Percentiles rank a stretch among this genome's conserved stretches.
Evolutionary conservation across 1,140 invertebrate species (phyloP).

Genomic region (Zaprionus tsacasi): DNA sequence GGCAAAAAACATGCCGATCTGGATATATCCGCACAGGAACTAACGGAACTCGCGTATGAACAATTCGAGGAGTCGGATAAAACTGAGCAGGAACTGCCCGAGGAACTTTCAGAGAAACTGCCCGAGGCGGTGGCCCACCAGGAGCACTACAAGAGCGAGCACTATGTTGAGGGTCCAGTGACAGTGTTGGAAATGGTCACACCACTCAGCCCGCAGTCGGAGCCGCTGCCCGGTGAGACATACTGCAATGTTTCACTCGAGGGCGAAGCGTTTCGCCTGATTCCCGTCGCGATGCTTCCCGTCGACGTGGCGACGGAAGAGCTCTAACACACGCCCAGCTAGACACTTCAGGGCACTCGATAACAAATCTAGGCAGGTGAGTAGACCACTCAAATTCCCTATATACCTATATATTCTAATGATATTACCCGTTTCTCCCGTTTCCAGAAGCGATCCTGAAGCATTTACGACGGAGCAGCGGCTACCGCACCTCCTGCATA

Average conservation of each 20-base stretch:
- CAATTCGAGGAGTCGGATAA: not conserved
- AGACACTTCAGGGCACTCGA: not conserved
- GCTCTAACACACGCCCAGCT: slow-evolving; percentile 9
- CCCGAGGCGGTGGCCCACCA: not conserved
- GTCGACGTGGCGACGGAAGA: not conserved
- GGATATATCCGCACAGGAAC: slow-evolving; percentile 14
- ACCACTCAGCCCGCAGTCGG: slow-evolving; percentile 13
- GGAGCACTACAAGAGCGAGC: not conserved
- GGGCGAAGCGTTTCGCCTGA: slow-evolving; percentile 41
- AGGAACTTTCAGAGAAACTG: not conserved
- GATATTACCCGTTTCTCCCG: too few relatives aligned
- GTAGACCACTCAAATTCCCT: not conserved
- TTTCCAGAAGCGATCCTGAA: not conserved
- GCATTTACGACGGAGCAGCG: slow-evolving; percentile 20
- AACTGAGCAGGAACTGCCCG: not conserved
- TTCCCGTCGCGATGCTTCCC: slow-evolving; percentile 35
- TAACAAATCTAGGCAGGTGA: slow-evolving; percentile 9
- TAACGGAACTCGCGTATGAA: slow-evolving; percentile 26
- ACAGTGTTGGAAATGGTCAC: slow-evolving; percentile 42
- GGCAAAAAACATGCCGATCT: slow-evolving; percentile 30
- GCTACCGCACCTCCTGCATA: not conserved
- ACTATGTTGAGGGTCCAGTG: slow-evolving; percentile 26
- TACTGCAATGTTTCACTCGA: slow-evolving; percentile 25
- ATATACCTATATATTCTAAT: not conserved
- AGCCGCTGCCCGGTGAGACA: slow-evolving; percentile 3